A percentile compares a stretch with the other conserved stretches of the same genome.
Evolutionary conservation across 1,140 invertebrate genomes (phyloP).

Genomic region (Oryctes rhinoceros): DNA sequence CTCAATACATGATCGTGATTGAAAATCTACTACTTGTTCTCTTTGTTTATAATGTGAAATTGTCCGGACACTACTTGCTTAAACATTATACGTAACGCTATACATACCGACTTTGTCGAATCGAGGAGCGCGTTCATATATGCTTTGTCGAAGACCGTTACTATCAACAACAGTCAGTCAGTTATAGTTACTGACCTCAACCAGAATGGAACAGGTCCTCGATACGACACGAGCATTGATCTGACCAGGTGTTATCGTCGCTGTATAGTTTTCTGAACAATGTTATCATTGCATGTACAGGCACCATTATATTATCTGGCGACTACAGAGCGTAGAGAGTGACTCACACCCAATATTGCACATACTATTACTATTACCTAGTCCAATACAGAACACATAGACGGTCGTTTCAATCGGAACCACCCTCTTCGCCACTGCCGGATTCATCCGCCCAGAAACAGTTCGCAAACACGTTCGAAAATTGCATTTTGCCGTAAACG

Average conservation of each 20-base stretch:
- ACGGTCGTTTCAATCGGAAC: neutral
- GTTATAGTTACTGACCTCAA: neutral
- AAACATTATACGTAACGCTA: no score
- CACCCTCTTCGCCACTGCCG: neutral
- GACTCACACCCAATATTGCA: constrained; percentile 24
- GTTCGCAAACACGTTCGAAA: constrained; percentile 6
- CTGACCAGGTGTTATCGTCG: constrained; percentile 13
- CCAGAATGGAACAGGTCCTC: neutral
- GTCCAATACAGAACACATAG: constrained; percentile 17
- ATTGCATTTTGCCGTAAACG: constrained; percentile 20
- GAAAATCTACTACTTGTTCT: no score
- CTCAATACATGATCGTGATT: no score
- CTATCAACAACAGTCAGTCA: no score
- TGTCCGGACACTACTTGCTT: no score
- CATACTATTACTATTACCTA: constrained; percentile 7
- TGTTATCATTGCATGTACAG: constrained; percentile 33
- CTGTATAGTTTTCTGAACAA: constrained; percentile 31
- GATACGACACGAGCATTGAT: neutral
- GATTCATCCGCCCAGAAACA: neutral
- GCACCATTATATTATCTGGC: constrained; percentile 14
- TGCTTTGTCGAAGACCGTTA: no score
- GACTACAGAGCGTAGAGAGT: neutral
- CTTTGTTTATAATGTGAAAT: no score
- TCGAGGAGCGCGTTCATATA: no score
- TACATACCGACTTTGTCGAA: no score